Percentiles rank a stretch among this genome's conserved stretches.
Evolutionary conservation across 1,140 invertebrate genomes (phyloP).

Genomic region (Diprion similis): DNA sequence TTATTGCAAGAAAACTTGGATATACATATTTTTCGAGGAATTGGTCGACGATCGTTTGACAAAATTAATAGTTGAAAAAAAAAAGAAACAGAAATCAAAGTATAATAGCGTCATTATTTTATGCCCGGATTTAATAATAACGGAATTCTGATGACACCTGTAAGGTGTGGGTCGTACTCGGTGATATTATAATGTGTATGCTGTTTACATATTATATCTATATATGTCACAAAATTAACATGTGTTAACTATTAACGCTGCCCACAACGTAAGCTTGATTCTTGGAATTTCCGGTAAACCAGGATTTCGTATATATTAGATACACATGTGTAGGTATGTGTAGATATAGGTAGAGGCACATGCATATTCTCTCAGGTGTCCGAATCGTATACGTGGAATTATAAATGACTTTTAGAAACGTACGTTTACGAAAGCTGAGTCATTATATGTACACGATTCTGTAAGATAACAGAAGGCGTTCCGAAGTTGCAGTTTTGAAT

Average conservation of each 20-base stretch:
- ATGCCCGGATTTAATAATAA: not conserved
- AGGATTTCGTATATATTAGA: not conserved
- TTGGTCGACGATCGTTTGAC: too few relatives aligned
- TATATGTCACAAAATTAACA: not conserved
- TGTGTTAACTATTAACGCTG: conserved; percentile 3
- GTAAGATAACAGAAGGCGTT: too few relatives aligned
- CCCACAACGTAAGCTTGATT: not conserved
- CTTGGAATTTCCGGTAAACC: not conserved
- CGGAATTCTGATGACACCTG: too few relatives aligned
- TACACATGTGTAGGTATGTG: not conserved
- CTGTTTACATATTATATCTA: too few relatives aligned
- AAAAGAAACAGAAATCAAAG: not conserved
- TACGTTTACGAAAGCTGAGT: not conserved
- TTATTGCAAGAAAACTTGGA: too few relatives aligned
- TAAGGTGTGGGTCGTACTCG: too few relatives aligned
- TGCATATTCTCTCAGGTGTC: not conserved
- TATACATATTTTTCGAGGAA: too few relatives aligned
- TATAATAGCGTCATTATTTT: not conserved
- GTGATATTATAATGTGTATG: too few relatives aligned
- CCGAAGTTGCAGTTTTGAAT: too few relatives aligned
- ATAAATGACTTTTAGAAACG: not conserved
- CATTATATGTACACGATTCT: too few relatives aligned
- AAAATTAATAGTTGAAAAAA: too few relatives aligned
- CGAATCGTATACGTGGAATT: not conserved
- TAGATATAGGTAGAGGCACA: not conserved